Conservation (phyloP, 1,140 invertebrate species). For the Plodia interpunctella region DNA sequence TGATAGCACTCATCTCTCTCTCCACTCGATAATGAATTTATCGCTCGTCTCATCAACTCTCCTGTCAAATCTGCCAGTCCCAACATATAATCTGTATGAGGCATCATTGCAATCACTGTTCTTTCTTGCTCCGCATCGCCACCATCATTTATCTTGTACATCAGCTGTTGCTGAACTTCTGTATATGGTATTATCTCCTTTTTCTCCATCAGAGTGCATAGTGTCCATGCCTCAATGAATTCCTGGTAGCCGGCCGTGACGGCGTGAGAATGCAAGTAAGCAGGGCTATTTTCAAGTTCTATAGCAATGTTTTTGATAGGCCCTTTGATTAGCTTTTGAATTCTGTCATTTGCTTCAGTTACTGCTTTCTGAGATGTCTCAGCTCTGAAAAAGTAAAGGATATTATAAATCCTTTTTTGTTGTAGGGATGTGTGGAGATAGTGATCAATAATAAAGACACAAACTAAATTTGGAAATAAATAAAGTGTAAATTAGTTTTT, state of each 20-base stretch:
- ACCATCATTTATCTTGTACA: slow-evolving; percentile 32
- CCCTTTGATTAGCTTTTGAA: slow-evolving; percentile 79
- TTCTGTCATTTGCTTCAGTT: slow-evolving; percentile 80
- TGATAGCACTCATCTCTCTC: slow-evolving; percentile 86
- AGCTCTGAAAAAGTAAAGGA: slow-evolving; percentile 65
- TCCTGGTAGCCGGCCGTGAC: slow-evolving; percentile 90
- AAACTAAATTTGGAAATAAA: too few species aligned
- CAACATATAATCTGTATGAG: slow-evolving; percentile 86
- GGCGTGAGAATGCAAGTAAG: slow-evolving; percentile 85
- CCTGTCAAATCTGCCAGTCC: slow-evolving; percentile 93
- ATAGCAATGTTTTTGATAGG: slow-evolving; percentile 83
- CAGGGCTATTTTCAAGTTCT: slow-evolving; percentile 85
- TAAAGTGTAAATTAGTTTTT: too few species aligned
- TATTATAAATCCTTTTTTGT: too few species aligned
- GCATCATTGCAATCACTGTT: slow-evolving; percentile 61
- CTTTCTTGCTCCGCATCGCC: slow-evolving; percentile 31
- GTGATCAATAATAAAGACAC: too few species aligned
- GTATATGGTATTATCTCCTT: slow-evolving; percentile 43
- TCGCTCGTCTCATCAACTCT: slow-evolving; percentile 92
- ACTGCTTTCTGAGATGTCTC: slow-evolving; percentile 79
- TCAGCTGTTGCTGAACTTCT: slow-evolving; percentile 55
- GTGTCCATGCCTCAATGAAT: slow-evolving; percentile 88
- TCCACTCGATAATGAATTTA: slow-evolving; percentile 88
- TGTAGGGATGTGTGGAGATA: too few species aligned
- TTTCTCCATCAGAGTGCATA: slow-evolving; percentile 57